These are phyloP conservation scores for Novumbra hubbsi DNA, from an alignment of 2,797 vertebrate genomes.

Conservation along the genomic window DNA sequence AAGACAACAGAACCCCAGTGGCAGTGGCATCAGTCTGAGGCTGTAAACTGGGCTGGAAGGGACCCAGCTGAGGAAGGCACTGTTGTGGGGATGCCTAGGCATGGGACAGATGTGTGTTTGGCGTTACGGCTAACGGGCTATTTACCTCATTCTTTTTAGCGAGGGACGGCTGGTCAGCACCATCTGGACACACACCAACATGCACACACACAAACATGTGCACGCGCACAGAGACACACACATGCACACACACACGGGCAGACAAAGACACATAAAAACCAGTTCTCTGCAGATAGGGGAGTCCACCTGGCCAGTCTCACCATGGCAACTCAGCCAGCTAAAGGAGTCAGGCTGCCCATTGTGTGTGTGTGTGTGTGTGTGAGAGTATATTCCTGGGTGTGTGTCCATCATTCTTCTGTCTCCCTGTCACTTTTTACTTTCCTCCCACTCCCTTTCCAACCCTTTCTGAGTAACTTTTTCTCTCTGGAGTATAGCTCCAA, in stretches of 20 bases:
- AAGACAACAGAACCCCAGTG: not conserved
- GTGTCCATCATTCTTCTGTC: conserved; percentile 34
- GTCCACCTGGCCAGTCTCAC: conserved; percentile 24
- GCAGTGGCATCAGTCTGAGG: not conserved
- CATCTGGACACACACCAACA: conserved; percentile 68
- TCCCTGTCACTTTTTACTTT: conserved; percentile 1
- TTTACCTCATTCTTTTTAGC: conserved; percentile 69
- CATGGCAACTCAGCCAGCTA: conserved; percentile 49
- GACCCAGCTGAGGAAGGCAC: conserved; percentile 13
- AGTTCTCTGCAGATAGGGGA: conserved; percentile 30
- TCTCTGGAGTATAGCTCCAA: conserved; percentile 26
- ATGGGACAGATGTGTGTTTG: conserved; percentile 65
- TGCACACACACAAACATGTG: conserved; percentile 43
- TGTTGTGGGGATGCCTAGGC: conserved; percentile 49
- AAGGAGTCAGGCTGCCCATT: conserved; percentile 37
- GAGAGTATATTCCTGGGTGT: conserved; percentile 33
- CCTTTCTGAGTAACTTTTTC: conserved; percentile 21
- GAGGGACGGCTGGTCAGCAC: conserved; percentile 71
- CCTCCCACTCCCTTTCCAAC: conserved; percentile 24
- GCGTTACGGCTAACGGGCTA: conserved; percentile 76
- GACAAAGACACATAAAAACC: conserved; percentile 22
- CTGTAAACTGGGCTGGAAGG: conserved; percentile 6
- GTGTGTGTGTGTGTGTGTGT: conserved; percentile 21
- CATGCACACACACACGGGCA: conserved; percentile 31
- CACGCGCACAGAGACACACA: not conserved